Percentiles rank a stretch among this genome's conserved stretches.
These are phyloP conservation scores for Phaethornis superciliosus DNA, from an alignment of 2,113 vertebrate genomes.

Conservation along the genomic window DNA sequence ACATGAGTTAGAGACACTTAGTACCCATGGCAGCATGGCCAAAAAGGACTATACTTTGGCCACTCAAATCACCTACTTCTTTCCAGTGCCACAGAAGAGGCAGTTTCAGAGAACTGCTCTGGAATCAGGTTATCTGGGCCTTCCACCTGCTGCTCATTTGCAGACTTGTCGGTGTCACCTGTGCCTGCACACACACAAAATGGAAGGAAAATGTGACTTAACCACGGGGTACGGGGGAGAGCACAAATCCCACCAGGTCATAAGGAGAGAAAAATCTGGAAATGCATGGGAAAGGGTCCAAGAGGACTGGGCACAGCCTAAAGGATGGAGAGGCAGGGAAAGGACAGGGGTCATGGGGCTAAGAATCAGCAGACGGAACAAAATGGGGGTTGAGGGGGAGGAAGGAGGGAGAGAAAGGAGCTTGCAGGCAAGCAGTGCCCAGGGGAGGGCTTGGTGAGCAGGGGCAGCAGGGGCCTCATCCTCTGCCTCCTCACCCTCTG, in stretches of 20 bases:
- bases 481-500: not conserved
- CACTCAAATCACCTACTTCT: not conserved
- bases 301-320: not conserved
- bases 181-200: not conserved
- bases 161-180: not conserved
- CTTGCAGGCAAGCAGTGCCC: not conserved
- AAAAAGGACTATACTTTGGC: accelerated
- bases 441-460: not conserved
- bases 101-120: not conserved
- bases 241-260: not conserved
- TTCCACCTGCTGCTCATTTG: not conserved
- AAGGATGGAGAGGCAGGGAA: not conserved
- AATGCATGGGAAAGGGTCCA: not conserved
- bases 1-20: accelerated
- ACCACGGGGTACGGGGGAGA: accelerated
- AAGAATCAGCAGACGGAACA: not conserved
- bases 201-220: accelerated
- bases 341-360: not conserved
- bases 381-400: accelerated
- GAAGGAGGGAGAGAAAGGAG: not conserved
- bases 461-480: conserved; percentile 64
- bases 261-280: not conserved
- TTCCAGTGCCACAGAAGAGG: not conserved
- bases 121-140: not conserved
- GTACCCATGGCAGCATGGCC: accelerated